Percentiles rank a stretch among this genome's conserved stretches.
Evolutionary conservation across 92 coral and sea anemone genomes (phyloP).

Genomic region (Paragorgia papillata): DNA sequence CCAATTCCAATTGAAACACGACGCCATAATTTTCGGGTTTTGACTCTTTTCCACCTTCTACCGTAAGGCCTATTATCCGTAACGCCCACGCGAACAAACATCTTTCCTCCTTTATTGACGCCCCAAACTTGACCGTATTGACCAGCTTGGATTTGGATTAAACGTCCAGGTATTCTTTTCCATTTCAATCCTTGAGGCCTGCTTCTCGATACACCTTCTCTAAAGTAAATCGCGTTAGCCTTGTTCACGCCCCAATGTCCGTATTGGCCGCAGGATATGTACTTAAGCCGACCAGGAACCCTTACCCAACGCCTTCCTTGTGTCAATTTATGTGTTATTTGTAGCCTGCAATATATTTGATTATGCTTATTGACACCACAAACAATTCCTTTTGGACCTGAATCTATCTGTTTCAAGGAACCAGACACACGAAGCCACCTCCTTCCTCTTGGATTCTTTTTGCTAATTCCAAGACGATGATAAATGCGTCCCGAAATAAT

Average conservation of each 20-base stretch:
- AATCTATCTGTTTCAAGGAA: constrained; percentile 41
- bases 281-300: constrained; percentile 8
- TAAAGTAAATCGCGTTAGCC: constrained; percentile 34
- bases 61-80: background rate
- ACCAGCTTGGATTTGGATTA: constrained; percentile 51
- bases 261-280: constrained; percentile 41
- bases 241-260: constrained; percentile 50
- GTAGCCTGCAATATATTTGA: constrained; percentile 29
- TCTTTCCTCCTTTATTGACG: constrained; percentile 21
- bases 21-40: background rate
- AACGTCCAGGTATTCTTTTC: constrained; percentile 45
- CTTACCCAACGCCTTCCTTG: background rate
- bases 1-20: constrained; percentile 11
- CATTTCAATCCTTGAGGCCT: constrained; percentile 36
- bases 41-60: background rate
- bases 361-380: constrained; percentile 47
- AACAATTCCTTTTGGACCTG: constrained; percentile 47
- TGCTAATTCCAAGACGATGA: background rate
- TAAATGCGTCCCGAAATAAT: background rate
- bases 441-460: background rate
- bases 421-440: background rate
- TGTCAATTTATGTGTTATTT: constrained; percentile 2
- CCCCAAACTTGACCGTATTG: constrained; percentile 53
- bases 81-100: constrained; percentile 35
- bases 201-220: background rate